These are phyloP conservation scores for Synanthedon vespiformis DNA, from an alignment of 2,888 invertebrate species.

Conservation along the genomic window DNA sequence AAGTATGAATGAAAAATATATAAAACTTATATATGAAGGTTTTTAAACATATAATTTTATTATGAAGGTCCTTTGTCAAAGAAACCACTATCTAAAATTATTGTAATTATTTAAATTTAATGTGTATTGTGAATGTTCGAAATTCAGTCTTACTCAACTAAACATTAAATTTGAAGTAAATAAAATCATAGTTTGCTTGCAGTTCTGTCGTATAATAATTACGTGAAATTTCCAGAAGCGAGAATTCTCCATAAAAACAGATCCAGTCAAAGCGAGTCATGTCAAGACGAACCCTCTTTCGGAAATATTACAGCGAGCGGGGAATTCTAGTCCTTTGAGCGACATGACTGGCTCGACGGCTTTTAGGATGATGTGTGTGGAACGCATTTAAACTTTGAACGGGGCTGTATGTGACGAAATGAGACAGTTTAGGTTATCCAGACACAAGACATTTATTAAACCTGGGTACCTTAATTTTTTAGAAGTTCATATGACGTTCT, in stretches of 20 bases:
- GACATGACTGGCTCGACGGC: conserved; percentile 27
- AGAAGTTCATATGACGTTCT: no score
- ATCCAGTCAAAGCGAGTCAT: conserved; percentile 24
- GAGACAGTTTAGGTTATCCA: not conserved
- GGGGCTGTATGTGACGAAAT: not conserved
- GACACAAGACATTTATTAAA: no score
- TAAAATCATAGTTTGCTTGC: conserved; percentile 6
- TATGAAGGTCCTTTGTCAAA: no score
- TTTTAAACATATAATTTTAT: no score
- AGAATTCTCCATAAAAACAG: conserved; percentile 29
- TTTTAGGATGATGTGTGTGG: conserved; percentile 19
- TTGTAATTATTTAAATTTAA: no score
- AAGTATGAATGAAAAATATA: no score
- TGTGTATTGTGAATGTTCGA: no score
- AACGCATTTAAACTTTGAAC: conserved; percentile 4
- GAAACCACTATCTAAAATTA: no score
- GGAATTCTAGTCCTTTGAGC: conserved; percentile 38
- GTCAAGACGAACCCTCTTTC: conserved; percentile 26
- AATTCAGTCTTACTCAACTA: no score
- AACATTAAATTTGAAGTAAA: no score
- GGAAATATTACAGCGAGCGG: conserved; percentile 32
- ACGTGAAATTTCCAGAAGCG: conserved; percentile 27
- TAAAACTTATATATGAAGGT: no score
- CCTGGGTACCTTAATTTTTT: no score
- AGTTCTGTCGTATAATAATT: conserved; percentile 21